A percentile compares a stretch with the other conserved stretches of the same genome.
Conservation (phyloP, 2,113 vertebrate species). For the Anarhynchus alexandrinus region DNA sequence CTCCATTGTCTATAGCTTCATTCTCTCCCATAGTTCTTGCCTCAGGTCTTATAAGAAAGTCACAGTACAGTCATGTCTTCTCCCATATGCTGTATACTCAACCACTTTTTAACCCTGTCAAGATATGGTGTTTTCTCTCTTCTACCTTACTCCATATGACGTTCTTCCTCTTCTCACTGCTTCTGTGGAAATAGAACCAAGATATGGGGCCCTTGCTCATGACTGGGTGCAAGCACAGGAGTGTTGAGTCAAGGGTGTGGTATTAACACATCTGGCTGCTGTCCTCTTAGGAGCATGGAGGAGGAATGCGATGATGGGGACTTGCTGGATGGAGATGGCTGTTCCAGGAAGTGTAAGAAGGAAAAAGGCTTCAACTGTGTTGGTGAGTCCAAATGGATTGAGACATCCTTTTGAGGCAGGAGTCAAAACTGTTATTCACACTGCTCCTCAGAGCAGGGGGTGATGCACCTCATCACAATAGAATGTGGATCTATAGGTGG, state of each 20-base stretch:
- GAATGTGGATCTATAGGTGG: not conserved
- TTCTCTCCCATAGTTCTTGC: not conserved
- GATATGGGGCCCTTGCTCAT: not conserved
- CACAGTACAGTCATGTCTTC: not conserved
- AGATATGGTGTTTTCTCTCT: not conserved
- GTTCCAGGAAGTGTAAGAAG: slow-evolving; percentile 85
- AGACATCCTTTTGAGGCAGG: not conserved
- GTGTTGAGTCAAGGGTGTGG: not conserved
- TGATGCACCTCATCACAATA: accelerated
- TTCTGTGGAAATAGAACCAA: not conserved
- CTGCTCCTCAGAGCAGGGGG: not conserved
- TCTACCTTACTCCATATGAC: not conserved
- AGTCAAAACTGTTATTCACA: not conserved
- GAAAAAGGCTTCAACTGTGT: slow-evolving; percentile 87
- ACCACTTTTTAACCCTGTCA: not conserved
- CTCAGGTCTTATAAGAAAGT: not conserved
- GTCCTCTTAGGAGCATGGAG: slow-evolving; percentile 68
- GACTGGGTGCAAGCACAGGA: not conserved
- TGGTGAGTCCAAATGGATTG: slow-evolving; percentile 73
- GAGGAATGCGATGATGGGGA: slow-evolving; percentile 93
- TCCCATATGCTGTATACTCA: not conserved
- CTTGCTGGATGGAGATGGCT: slow-evolving; percentile 89
- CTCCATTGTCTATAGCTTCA: not conserved
- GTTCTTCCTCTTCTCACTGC: not conserved
- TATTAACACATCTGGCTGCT: not conserved